Evolutionary conservation across 2,888 invertebrate genomes (phyloP).

Genomic region (Nymphalis polychloros): DNA sequence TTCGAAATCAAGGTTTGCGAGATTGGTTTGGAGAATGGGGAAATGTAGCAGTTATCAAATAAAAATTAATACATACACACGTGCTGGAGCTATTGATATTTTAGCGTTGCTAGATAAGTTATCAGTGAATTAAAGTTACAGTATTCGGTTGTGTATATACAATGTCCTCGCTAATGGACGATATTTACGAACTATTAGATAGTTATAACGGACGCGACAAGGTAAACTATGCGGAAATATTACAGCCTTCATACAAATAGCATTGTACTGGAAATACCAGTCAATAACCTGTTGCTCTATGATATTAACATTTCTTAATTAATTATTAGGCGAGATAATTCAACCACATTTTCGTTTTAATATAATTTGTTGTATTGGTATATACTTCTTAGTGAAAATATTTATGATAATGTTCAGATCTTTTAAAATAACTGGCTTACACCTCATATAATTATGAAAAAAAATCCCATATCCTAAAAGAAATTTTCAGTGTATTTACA

Average conservation of each 20-base stretch:
- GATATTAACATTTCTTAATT: constrained; percentile 16
- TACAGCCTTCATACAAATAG: constrained; percentile 60
- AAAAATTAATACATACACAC: constrained; percentile 52
- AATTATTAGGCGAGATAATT: constrained; percentile 1
- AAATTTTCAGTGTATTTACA: too few species aligned
- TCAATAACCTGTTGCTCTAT: constrained; percentile 45
- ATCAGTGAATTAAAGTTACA: constrained; percentile 42
- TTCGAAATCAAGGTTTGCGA: constrained; percentile 57
- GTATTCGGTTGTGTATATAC: constrained; percentile 28
- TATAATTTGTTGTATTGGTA: background rate
- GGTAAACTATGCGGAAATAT: constrained; percentile 78
- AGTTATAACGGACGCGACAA: constrained; percentile 94
- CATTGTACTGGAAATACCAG: constrained; percentile 47
- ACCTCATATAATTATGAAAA: too few species aligned
- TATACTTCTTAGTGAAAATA: too few species aligned
- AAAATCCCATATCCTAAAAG: too few species aligned
- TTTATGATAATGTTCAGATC: too few species aligned
- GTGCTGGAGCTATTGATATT: constrained; percentile 32
- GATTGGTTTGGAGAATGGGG: constrained; percentile 55
- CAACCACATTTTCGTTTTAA: background rate
- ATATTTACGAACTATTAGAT: constrained; percentile 87
- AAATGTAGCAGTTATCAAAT: constrained; percentile 65
- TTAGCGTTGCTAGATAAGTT: constrained; percentile 43
- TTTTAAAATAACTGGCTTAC: too few species aligned
- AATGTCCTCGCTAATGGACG: constrained; percentile 72